Evolutionary conservation across 1,140 invertebrate species (phyloP), one percentile per base, ranked within the genome.

Genomic region (Drosophila pseudoobscura): DNA sequence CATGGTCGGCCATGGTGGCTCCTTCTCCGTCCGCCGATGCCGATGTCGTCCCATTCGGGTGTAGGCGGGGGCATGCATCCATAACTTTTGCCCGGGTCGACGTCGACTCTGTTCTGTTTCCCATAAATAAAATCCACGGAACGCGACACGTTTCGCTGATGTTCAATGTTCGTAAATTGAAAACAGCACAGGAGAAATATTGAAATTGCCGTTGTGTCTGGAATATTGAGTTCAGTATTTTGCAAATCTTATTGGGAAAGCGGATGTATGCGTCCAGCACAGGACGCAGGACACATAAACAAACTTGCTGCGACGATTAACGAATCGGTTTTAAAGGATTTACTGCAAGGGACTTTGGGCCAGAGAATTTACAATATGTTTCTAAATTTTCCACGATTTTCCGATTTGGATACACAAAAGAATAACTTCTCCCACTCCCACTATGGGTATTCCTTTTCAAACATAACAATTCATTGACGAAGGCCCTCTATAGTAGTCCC

Each of bases 51-150:
- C 20, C 44, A 55, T 29, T 31, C 49, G 44, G 20, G 35, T 75
- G 59, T 79, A 80, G 77, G 60, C 46, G 47, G 72, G 55, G 58
- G 53, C 41, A 53, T 20, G 53, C 41, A 53, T 20, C 52, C 80
- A 80, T 80, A 77, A 80, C 78, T 64, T 66, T 63, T 44, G 56
- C 53, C 49, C 5, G 11, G 11, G 11, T 13, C 72, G 31, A 8
- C 29, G 29, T 8, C 29, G 63, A 61, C 61, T 72, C 39, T 41
- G 66, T 66, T 62, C 80, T 64, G 74, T 66, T 82, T 68, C 51
- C 47, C 83, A 82, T 88, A 87, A 85, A 87, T 71, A 65, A 85
- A 80, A 87, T 75, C 74, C 65, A 43, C 58, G 55, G 51, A 71
- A 51, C 29, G 56, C 62, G 50, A 78, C 82, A 87, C 82, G 77